Evolutionary conservation across 2,797 vertebrate genomes (phyloP), one percentile per base, ranked within the genome.

Genomic region (Buceros bicornis): DNA sequence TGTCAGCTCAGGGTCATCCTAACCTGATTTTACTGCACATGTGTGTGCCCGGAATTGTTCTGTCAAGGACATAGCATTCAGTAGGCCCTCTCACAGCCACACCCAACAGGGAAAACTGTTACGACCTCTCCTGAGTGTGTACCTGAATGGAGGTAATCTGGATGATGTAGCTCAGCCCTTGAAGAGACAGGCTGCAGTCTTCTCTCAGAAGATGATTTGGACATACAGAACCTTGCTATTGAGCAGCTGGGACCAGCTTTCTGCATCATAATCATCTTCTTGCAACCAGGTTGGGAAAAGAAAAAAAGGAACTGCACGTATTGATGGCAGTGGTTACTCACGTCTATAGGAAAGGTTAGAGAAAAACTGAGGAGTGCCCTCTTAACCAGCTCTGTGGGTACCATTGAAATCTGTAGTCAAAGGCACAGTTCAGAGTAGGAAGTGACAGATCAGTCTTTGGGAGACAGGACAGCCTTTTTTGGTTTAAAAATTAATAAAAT

Each of bases 401-500:
- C 45, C 21, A n/a, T 22, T 76, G 67, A 61, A 69, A 87, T 37
- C 45, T 84, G 22, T 48, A 71, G 58, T 24, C 15, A 89, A 45
- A 66, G 51, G 7, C 60, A 62, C 17, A 50, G n/a, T 80, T 93
- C 43, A 62, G 51, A 65, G 47, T 35, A 51, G 31, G 37, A 85
- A 69, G 48, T 92, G 56, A 65, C 4, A 64, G 18, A 48, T 90
- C 60, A 57, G 21, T 24, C 12, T 50, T 77, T 91, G 56, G 56
- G 84, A 87, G 26, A 73, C 8, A 66, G 24, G 67, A n/a, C 6
- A 51, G 8, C n/a, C 11, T 77, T 80, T 21, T 53, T 82, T 62
- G 37, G 8, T 74, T 79, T 70, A 76, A 72, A 71, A 62, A 60
- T 93, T 91, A 77, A 67, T 84, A 76, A 40, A 47, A 31, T 77